These are phyloP conservation scores for Mamestra configurata DNA, from an alignment of 1,140 invertebrate genomes.

Conservation along the genomic window DNA sequence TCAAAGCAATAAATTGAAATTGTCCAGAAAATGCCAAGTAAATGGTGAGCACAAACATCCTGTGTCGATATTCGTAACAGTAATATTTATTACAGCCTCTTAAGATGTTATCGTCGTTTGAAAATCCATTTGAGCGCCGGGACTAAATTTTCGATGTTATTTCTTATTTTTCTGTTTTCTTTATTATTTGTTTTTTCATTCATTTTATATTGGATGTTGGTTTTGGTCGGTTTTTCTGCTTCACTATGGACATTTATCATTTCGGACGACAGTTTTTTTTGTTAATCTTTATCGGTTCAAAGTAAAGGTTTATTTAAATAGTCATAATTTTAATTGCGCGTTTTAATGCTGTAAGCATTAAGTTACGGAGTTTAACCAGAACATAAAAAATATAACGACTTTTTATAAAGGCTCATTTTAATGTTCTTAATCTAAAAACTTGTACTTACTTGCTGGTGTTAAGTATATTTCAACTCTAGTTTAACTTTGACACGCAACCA, in stretches of 20 bases:
- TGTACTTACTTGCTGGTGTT: background rate
- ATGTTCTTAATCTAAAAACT: slow-evolving; percentile 4
- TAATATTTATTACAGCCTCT: slow-evolving; percentile 10
- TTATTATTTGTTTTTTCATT: no score
- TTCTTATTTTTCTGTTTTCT: background rate
- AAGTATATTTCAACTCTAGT: slow-evolving; percentile 41
- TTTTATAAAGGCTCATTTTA: background rate
- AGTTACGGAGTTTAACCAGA: background rate
- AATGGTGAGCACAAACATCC: slow-evolving; percentile 26
- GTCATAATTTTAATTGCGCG: background rate
- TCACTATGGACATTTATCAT: no score
- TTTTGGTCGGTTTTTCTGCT: no score
- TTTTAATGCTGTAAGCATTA: background rate
- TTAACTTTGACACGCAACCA: slow-evolving; percentile 39
- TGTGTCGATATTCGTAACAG: background rate
- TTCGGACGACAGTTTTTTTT: no score
- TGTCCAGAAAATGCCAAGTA: background rate
- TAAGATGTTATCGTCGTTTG: slow-evolving; percentile 19
- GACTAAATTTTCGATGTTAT: slow-evolving; percentile 15
- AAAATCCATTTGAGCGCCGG: background rate
- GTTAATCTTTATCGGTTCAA: background rate
- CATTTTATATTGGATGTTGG: background rate
- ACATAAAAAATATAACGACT: background rate
- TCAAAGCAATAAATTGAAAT: slow-evolving; percentile 29
- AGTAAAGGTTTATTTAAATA: background rate